A percentile compares a stretch with the other conserved stretches of the same genome.
Conservation (phyloP, 2,888 invertebrate genomes). For the Epistrophella euchroma region DNA sequence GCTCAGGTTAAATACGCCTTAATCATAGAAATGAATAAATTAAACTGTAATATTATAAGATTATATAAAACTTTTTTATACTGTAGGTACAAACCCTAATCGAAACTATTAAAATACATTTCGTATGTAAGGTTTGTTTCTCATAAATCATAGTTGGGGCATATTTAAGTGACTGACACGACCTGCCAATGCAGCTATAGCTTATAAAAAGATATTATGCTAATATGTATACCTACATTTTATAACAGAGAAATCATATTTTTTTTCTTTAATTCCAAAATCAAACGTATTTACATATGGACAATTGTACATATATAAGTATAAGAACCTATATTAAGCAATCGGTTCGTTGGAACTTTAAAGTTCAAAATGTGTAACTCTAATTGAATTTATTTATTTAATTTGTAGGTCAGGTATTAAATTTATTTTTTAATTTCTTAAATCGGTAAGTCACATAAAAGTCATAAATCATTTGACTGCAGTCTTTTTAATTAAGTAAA, state of each 20-base stretch:
- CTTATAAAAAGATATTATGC: background rate
- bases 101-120: background rate
- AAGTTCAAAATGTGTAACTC: too few relatives aligned
- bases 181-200: background rate
- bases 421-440: too few relatives aligned
- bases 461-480: too few relatives aligned
- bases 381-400: too few relatives aligned
- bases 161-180: background rate
- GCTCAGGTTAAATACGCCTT: constrained; percentile 26
- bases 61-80: background rate
- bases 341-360: too few relatives aligned
- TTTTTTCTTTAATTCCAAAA: background rate
- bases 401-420: too few relatives aligned
- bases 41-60: background rate
- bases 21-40: constrained; percentile 24
- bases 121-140: background rate
- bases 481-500: too few relatives aligned
- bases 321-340: too few relatives aligned
- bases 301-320: too few relatives aligned
- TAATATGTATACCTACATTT: background rate
- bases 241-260: background rate
- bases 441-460: too few relatives aligned
- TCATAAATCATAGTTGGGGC: background rate
- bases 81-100: background rate
- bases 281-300: background rate